A percentile compares a stretch with the other conserved stretches of the same genome.
phyloP scores from a whole-genome alignment of 2,113 vertebrate species.

The Oncorhynchus nerka region DNA sequence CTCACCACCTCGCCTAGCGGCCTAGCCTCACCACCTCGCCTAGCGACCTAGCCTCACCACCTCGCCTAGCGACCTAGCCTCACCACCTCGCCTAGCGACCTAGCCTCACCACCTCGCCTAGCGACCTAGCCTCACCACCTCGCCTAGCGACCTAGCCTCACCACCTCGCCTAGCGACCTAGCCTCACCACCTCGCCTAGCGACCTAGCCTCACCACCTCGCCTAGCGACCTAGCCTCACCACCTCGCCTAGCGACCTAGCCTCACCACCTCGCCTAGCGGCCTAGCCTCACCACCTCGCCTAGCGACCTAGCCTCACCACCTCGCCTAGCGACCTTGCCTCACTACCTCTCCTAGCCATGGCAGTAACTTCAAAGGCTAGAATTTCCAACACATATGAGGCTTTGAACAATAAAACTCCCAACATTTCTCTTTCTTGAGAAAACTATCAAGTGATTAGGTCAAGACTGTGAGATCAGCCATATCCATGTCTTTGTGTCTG shows the following conservation, averaged over 20 bases:
- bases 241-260: background rate
- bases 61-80: constrained; percentile 15
- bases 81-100: constrained; percentile 8
- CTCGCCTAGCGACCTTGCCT: no score
- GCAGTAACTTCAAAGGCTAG: constrained; percentile 52
- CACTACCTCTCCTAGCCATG: no score
- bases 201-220: no score
- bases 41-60: constrained; percentile 26
- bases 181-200: constrained; percentile 15
- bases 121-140: constrained; percentile 2
- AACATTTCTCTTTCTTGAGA: constrained; percentile 46
- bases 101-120: background rate
- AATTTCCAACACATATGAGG: constrained; percentile 47
- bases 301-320: constrained; percentile 26
- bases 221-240: no score
- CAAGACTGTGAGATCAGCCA: constrained; percentile 49
- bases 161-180: constrained; percentile 23
- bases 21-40: constrained; percentile 10
- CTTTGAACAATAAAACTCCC: constrained; percentile 34
- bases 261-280: background rate
- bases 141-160: constrained; percentile 19
- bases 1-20: constrained; percentile 5
- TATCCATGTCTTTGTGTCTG: constrained; percentile 50
- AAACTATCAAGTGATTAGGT: constrained; percentile 55
- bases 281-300: background rate